A percentile compares a stretch with the other conserved stretches of the same genome.
Conservation (phyloP, 2,113 vertebrate species). For the Pogona vitticeps region DNA sequence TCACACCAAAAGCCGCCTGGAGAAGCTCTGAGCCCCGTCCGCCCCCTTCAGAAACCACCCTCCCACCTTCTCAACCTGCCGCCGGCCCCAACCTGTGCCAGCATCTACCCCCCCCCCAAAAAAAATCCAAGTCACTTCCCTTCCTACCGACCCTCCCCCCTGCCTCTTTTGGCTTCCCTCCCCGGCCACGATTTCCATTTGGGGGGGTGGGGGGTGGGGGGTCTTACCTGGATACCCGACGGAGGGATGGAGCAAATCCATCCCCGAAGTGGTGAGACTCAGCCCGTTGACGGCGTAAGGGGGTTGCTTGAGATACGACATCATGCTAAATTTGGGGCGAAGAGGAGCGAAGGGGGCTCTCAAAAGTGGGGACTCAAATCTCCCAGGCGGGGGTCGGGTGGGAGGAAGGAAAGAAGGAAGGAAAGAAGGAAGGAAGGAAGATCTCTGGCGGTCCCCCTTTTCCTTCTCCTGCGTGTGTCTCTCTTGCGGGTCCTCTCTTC, state of each 20-base stretch:
- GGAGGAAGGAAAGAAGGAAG: slow-evolving; percentile 62
- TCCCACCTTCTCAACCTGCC: fast-evolving
- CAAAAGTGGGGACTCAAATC: slow-evolving; percentile 36
- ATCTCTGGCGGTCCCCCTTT: slow-evolving; percentile 29
- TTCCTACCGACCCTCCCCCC: no score
- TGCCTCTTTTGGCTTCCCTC: no score
- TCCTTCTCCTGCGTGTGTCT: neutral
- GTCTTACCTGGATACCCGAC: slow-evolving; percentile 96
- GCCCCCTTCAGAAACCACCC: no score
- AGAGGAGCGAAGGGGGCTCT: slow-evolving; percentile 67
- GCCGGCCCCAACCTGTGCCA: neutral
- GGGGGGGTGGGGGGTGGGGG: no score
- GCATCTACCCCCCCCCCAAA: no score
- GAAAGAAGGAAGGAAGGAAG: no score
- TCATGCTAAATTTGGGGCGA: slow-evolving; percentile 90
- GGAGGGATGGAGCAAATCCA: slow-evolving; percentile 97
- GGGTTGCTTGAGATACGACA: slow-evolving; percentile 99
- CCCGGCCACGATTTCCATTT: no score
- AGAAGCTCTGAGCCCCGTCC: neutral
- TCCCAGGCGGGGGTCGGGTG: slow-evolving; percentile 46
- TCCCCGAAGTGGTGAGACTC: slow-evolving; percentile 94
- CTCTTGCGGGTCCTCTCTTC: neutral
- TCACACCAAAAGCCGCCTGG: no score
- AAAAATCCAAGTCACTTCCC: no score
- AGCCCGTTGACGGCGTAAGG: slow-evolving; percentile 98